phyloP scores from a whole-genome alignment of 2,113 vertebrate species.

The Mustela lutreola region DNA sequence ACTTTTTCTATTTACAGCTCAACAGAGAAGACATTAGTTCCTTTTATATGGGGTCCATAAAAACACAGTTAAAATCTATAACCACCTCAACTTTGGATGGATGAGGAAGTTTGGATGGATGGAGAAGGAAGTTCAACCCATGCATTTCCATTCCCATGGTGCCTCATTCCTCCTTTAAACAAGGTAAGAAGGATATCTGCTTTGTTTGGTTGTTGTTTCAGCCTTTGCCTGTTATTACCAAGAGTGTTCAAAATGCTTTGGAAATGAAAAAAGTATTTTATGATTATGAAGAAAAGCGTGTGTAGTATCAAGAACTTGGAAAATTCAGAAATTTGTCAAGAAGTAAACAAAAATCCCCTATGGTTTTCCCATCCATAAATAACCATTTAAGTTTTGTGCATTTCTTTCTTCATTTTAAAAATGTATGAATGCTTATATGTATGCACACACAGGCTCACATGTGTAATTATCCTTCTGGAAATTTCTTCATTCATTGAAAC shows the following conservation, averaged over 20 bases:
- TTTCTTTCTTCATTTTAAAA: not conserved
- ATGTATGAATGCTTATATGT: rapidly evolving
- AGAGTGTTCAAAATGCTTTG: not conserved
- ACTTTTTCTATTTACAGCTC: not conserved
- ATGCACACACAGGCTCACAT: not conserved
- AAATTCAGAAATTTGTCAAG: not conserved
- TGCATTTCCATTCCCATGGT: not conserved
- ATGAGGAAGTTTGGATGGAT: too few relatives aligned
- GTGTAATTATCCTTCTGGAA: not conserved
- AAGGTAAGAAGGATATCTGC: not conserved
- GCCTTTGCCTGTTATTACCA: not conserved
- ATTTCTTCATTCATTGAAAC: not conserved
- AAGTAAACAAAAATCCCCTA: not conserved
- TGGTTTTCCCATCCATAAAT: not conserved
- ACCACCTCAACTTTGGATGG: not conserved
- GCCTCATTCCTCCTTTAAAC: too few relatives aligned
- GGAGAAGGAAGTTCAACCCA: not conserved
- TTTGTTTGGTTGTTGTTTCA: not conserved
- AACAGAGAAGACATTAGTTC: not conserved
- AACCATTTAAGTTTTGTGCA: not conserved
- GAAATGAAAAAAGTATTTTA: not conserved
- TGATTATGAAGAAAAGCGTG: not conserved
- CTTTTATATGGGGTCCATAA: not conserved
- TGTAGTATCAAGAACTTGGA: not conserved
- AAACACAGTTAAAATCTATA: not conserved